Evolutionary conservation across 2,113 vertebrate species (phyloP).

Genomic region (Semicossyphus pulcher): DNA sequence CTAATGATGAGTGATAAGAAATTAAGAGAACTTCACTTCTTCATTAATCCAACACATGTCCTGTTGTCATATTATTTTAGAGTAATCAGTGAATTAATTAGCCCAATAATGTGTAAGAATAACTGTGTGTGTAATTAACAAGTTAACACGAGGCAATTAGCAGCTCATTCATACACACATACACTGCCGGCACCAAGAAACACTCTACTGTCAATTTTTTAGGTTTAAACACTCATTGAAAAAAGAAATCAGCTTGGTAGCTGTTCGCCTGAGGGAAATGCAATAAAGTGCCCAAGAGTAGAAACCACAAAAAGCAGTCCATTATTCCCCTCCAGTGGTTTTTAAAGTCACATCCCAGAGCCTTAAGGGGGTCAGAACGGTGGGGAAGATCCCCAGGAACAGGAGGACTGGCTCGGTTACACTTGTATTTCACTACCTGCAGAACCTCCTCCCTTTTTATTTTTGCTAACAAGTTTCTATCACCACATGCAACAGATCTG

Average conservation of each 20-base stretch:
- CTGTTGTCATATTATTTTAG: constrained; percentile 41
- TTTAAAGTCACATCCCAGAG: constrained; percentile 26
- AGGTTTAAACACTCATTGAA: not conserved
- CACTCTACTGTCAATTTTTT: not conserved
- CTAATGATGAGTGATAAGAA: constrained; percentile 29
- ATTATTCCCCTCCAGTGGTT: constrained; percentile 5
- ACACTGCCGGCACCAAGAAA: constrained; percentile 11
- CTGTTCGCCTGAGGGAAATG: not conserved
- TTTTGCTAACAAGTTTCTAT: not conserved
- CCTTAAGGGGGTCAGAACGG: not conserved
- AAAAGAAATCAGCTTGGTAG: constrained; percentile 1
- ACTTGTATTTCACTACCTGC: constrained; percentile 7
- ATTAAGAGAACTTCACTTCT: not conserved
- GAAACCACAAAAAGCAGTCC: not conserved
- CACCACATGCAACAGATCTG: not conserved
- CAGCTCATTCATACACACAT: constrained; percentile 51
- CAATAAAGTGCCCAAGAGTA: not conserved
- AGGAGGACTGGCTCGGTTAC: not conserved
- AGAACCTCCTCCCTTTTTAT: no score
- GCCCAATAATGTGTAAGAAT: constrained; percentile 56
- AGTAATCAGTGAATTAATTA: constrained; percentile 59
- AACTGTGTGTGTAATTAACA: constrained; percentile 69
- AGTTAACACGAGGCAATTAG: constrained; percentile 69
- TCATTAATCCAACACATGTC: constrained; percentile 29
- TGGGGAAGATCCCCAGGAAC: constrained; percentile 16